phyloP scores from a whole-genome alignment of 2,113 vertebrate genomes.

The Otis tarda region DNA sequence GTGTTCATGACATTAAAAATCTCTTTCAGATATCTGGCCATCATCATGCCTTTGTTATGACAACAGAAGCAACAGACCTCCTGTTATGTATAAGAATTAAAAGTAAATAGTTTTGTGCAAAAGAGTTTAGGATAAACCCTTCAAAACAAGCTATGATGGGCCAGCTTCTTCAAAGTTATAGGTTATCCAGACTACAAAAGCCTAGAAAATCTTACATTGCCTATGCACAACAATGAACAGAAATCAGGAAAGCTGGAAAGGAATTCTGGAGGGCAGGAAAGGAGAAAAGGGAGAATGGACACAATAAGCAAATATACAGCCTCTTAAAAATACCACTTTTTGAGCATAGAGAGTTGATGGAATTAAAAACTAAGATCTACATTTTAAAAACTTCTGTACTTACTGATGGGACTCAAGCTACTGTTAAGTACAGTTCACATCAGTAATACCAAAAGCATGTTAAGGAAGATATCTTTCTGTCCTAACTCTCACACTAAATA shows the following conservation, averaged over 20 bases:
- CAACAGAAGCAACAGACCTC: neutral
- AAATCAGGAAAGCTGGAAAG: neutral
- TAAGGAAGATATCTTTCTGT: neutral
- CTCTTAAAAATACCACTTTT: accelerated
- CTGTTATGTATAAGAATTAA: neutral
- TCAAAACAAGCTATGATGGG: neutral
- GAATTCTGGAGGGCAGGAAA: neutral
- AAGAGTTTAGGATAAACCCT: neutral
- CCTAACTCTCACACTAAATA: neutral
- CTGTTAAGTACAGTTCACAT: neutral
- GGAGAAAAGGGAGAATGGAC: neutral
- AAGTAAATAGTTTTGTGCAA: neutral
- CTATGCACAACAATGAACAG: neutral
- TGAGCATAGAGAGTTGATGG: neutral
- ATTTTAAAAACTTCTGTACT: neutral
- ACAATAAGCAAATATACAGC: accelerated
- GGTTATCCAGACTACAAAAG: neutral
- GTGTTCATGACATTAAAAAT: neutral
- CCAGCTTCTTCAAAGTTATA: neutral
- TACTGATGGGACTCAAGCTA: neutral
- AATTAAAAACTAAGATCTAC: neutral
- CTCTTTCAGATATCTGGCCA: neutral
- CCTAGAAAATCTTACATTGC: neutral
- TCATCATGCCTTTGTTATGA: neutral
- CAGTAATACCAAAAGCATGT: neutral